Evolutionary conservation across 2,888 invertebrate genomes (phyloP).

Genomic region (Baccha elongata): DNA sequence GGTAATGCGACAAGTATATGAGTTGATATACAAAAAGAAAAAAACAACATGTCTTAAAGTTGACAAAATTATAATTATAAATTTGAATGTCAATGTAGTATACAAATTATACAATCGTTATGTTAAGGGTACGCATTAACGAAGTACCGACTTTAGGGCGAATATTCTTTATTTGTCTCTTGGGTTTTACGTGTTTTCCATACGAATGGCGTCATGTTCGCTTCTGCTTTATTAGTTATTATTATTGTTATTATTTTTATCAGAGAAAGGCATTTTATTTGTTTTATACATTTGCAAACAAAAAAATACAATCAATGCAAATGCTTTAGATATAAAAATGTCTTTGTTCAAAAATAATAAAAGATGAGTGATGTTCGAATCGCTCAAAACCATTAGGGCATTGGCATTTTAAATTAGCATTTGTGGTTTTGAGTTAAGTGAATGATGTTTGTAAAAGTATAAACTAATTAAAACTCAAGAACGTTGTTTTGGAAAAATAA

Average conservation of each 20-base stretch:
- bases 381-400: constrained; percentile 22
- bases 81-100: background rate
- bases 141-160: background rate
- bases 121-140: background rate
- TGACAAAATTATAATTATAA: background rate
- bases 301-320: constrained; percentile 7
- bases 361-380: constrained; percentile 10
- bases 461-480: too few species aligned
- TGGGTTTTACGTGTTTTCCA: background rate
- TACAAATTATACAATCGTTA: background rate
- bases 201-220: background rate
- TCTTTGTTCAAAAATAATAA: constrained; percentile 3
- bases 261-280: background rate
- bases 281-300: background rate
- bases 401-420: constrained; percentile 51
- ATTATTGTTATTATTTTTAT: constrained; percentile 3
- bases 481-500: too few species aligned
- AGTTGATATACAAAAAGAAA: too few species aligned
- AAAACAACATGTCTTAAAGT: background rate
- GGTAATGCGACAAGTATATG: too few species aligned
- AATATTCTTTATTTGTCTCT: background rate
- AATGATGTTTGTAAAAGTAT: background rate
- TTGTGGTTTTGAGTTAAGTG: constrained; percentile 18
- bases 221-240: background rate
- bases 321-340: constrained; percentile 3